Percentiles rank a stretch among this genome's conserved stretches.
Conservation (phyloP, 2,888 invertebrate species). For the Rotaria macrura region DNA sequence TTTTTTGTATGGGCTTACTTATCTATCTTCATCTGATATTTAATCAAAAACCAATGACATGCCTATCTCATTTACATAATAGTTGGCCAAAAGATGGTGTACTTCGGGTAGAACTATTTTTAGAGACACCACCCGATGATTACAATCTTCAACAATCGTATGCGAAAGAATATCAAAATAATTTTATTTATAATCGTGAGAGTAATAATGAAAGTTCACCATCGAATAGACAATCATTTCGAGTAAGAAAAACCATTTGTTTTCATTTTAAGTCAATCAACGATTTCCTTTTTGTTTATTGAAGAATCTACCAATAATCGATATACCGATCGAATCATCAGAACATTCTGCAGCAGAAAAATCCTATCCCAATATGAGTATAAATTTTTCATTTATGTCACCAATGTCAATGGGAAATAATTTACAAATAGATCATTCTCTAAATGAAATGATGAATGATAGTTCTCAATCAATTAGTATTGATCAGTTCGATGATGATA, state of each 20-base stretch:
- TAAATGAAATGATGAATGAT: not conserved
- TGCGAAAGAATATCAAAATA: conserved; percentile 58
- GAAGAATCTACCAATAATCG: not conserved
- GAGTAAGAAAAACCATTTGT: not conserved
- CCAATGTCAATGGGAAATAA: not conserved
- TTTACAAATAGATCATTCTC: not conserved
- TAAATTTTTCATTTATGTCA: not conserved
- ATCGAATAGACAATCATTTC: not conserved
- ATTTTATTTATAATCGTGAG: not conserved
- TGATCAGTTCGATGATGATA: not conserved
- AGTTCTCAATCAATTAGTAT: not conserved
- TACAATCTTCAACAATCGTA: conserved; percentile 72
- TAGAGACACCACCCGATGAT: conserved; percentile 51
- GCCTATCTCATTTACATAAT: conserved; percentile 69
- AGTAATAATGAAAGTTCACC: not conserved
- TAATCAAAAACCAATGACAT: conserved; percentile 79
- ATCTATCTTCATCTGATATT: conserved; percentile 89
- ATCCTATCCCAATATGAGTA: not conserved
- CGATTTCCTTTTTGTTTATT: not conserved
- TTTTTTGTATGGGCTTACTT: conserved; percentile 74
- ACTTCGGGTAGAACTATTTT: conserved; percentile 71
- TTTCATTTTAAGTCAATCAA: not conserved
- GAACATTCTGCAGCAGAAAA: not conserved
- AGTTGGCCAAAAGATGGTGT: conserved; percentile 92
- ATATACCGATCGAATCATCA: not conserved